Evolutionary conservation across 1,140 invertebrate genomes (phyloP).

Genomic region (Chrysoperla carnea): DNA sequence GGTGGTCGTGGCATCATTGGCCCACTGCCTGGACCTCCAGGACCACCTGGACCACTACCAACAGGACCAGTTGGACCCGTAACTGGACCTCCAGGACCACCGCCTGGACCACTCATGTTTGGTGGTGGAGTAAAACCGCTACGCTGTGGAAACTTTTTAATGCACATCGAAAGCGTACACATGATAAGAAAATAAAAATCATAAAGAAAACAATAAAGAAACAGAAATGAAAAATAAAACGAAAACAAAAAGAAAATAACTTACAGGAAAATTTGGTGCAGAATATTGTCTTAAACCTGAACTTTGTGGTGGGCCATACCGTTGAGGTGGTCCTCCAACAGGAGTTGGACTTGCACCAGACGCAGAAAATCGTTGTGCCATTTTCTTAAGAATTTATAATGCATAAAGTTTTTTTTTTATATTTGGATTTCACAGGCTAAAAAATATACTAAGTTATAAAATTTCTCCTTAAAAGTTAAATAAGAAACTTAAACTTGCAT

Average conservation of each 20-base stretch:
- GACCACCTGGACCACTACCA: constrained; percentile 7
- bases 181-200: neutral
- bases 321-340: constrained; percentile 34
- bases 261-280: constrained; percentile 38
- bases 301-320: constrained; percentile 36
- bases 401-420: too few species aligned
- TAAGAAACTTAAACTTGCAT: too few species aligned
- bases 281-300: constrained; percentile 39
- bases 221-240: neutral
- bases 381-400: constrained; percentile 13
- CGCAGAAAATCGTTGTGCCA: constrained; percentile 44
- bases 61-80: constrained; percentile 24
- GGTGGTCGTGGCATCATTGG: constrained; percentile 34
- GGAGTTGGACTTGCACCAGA: constrained; percentile 30
- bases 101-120: constrained; percentile 17
- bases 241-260: constrained; percentile 9
- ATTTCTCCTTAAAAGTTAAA: too few species aligned
- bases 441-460: too few species aligned
- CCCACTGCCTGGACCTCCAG: constrained; percentile 27
- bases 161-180: neutral
- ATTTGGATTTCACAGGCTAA: too few species aligned
- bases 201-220: neutral
- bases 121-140: constrained; percentile 31
- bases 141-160: constrained; percentile 12
- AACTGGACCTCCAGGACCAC: constrained; percentile 22